phyloP scores from a whole-genome alignment of 1,140 invertebrate species.

The Bombus fervidus region DNA sequence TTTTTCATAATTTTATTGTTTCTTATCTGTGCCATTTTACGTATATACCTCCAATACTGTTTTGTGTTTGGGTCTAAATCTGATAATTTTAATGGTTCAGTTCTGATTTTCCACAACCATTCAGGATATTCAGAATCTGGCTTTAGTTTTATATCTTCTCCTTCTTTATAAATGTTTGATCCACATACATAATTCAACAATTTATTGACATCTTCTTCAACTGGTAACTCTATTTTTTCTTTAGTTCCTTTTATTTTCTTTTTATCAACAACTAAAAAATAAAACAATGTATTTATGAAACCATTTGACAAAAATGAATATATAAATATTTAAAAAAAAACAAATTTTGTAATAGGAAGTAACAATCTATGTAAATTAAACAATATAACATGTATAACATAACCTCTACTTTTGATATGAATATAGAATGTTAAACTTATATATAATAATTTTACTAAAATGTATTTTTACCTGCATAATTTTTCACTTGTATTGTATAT shows the following conservation, averaged over 20 bases:
- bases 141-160: conserved; percentile 91
- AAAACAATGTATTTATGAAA: background rate
- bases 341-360: background rate
- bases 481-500: conserved; percentile 49
- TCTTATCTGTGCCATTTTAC: conserved; percentile 84
- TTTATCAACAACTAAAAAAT: conserved; percentile 57
- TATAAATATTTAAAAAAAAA: too few relatives aligned
- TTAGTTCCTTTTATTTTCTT: conserved; percentile 84
- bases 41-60: conserved; percentile 90
- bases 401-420: background rate
- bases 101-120: conserved; percentile 93
- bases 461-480: conserved; percentile 58
- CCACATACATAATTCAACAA: conserved; percentile 93
- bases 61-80: conserved; percentile 91
- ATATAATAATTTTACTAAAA: background rate
- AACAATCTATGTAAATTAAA: background rate
- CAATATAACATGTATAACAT: background rate
- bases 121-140: conserved; percentile 95
- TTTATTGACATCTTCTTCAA: conserved; percentile 93
- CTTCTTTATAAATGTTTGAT: conserved; percentile 90
- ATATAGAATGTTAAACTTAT: background rate
- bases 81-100: conserved; percentile 84
- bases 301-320: conserved; percentile 10
- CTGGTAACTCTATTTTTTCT: conserved; percentile 89
- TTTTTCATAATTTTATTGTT: conserved; percentile 84